Evolutionary conservation across 2,888 invertebrate genomes (phyloP).

Genomic region (Allolobophora icterica): DNA sequence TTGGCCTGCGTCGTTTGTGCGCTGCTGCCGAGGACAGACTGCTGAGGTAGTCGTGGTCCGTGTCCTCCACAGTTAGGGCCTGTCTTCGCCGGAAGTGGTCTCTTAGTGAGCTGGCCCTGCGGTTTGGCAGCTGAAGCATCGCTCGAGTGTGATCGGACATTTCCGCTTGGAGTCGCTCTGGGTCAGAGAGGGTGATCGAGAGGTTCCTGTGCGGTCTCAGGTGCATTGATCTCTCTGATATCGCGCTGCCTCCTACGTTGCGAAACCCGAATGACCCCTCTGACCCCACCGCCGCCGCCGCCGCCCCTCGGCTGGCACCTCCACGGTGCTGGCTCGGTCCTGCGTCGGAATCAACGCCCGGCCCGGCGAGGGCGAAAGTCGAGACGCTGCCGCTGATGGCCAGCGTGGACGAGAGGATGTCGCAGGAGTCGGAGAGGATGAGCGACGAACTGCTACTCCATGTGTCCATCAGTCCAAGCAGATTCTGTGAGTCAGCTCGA

Average conservation of each 20-base stretch:
- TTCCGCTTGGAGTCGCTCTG: slow-evolving; percentile 31
- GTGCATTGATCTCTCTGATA: neutral
- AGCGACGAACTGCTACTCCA: slow-evolving; percentile 25
- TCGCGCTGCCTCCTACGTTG: neutral
- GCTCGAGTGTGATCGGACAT: neutral
- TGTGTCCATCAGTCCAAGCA: neutral
- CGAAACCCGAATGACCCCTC: neutral
- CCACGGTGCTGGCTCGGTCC: neutral
- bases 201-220: slow-evolving; percentile 30
- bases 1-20: neutral
- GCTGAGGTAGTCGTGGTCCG: slow-evolving; percentile 33
- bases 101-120: slow-evolving; percentile 7
- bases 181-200: slow-evolving; percentile 38
- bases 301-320: neutral
- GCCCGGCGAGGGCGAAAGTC: slow-evolving; percentile 1
- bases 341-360: neutral
- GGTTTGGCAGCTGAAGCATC: slow-evolving; percentile 13
- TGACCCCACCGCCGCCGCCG: neutral
- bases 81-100: slow-evolving; percentile 39
- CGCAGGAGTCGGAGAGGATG: neutral
- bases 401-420: slow-evolving; percentile 9
- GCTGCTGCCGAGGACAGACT: slow-evolving; percentile 18
- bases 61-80: slow-evolving; percentile 38
- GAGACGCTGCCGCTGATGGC: slow-evolving; percentile 24
- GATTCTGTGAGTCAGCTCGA: neutral